Conservation (phyloP, 2,888 invertebrate genomes). For the Drosophila leonis region DNA sequence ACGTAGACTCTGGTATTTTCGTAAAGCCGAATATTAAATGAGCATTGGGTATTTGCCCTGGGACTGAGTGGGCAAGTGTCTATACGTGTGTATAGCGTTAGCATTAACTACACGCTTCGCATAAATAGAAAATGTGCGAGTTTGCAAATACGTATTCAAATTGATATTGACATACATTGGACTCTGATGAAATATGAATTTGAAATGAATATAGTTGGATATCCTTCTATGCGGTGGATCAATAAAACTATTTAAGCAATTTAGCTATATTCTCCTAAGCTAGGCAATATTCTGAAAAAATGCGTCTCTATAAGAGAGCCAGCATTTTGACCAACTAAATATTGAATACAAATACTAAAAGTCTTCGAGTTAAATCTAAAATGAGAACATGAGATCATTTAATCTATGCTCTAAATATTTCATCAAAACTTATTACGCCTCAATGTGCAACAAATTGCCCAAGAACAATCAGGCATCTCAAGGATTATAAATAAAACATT, state of each 20-base stretch:
- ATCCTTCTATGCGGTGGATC: not conserved
- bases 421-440: not conserved
- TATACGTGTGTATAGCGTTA: not conserved
- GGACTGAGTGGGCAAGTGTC: not conserved
- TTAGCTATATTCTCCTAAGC: too few species aligned
- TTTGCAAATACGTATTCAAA: slow-evolving; percentile 4
- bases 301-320: too few species aligned
- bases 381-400: too few species aligned
- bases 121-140: slow-evolving; percentile 11
- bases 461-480: not conserved
- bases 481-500: slow-evolving; percentile 2
- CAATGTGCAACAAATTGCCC: not conserved
- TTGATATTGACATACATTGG: not conserved
- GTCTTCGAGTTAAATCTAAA: too few species aligned
- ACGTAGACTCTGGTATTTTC: slow-evolving; percentile 25
- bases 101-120: not conserved
- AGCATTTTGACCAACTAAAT: too few species aligned
- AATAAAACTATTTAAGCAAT: too few species aligned
- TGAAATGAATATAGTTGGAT: not conserved
- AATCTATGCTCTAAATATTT: not conserved
- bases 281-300: too few species aligned
- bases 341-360: too few species aligned
- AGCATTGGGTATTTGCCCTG: slow-evolving; percentile 22
- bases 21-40: slow-evolving; percentile 38
- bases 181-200: not conserved